Evolutionary conservation across 2,888 invertebrate species (phyloP), one percentile per base, ranked within the genome.

Genomic region (Argyra leucocephala): DNA sequence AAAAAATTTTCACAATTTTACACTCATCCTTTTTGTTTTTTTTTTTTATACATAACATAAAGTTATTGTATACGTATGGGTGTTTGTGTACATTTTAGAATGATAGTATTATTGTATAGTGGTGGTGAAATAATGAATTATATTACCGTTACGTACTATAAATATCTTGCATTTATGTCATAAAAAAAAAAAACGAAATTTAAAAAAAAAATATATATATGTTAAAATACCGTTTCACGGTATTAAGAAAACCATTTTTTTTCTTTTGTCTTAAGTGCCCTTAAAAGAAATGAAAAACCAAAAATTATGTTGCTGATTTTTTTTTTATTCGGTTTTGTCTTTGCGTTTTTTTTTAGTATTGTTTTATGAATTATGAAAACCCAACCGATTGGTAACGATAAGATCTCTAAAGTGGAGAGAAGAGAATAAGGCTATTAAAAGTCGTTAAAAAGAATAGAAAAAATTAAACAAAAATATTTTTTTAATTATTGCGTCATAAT

Each of bases 51-150:
- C n/a, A n/a, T n/a, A n/a, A n/a, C n/a, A n/a, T n/a, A n/a, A n/a
- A n/a, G n/a, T n/a, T n/a, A n/a, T n/a, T n/a, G n/a, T n/a, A n/a
- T n/a, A n/a, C n/a, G n/a, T n/a, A n/a, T n/a, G n/a, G n/a, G n/a
- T n/a, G n/a, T n/a, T n/a, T n/a, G n/a, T n/a, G 31, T 31, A 31
- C 7, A 31, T 7, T 7, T 10, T 10, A 31, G 31, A 31, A 31
- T 31, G 10, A 31, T 31, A 31, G 12, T 31, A 10, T 31, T 31
- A 10, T 31, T 31, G 9, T 48, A n/a, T 18, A 48, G 2, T 48
- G 48, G n/a, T 48, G 48, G 48, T 48, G 48, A 48, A 48, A 48
- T 48, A 48, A 48, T 48, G 48, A 48, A 48, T 48, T 12, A 48
- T 48, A 48, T 48, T 48, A 48, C 48, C 48, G 48, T 48, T 48